Base-by-base conservation (phyloP, 2,797 vertebrate species). In the Heteromormyrus szaboi region DNA sequence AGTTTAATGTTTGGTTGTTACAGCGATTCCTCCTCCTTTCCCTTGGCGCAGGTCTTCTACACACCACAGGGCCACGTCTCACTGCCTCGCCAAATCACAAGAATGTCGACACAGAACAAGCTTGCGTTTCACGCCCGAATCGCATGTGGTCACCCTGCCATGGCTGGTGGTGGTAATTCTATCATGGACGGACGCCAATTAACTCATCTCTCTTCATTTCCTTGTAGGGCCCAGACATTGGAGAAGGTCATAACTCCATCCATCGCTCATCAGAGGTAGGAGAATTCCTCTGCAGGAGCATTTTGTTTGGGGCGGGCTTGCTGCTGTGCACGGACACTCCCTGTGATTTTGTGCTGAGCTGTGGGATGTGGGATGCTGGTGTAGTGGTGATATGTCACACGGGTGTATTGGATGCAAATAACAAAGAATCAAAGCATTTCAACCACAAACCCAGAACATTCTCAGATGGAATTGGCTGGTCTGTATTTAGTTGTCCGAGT, bases 321-420 rank as follows among this genome's bases (percentile, higher is more conserved):
- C 12, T 59, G 33, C 51, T 54, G 14, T 86, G 25, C 53, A 2
- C 25, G 12, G 9, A 50, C n/a, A 46, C 25, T 85, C 44, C 19
- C 44, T 5, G 3, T 51, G 46, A 48, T 29, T 3, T 22, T 85
- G 44, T 51, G 48, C 46, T 14, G n/a, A 85, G 81, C 25, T 29
- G 44, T 48, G n/a, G 12, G 19, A 50, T 14, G 22, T 11, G 44
- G 81, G 22, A 44, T 19, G 29, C 33, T 14, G 68, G 11, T 76
- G 4, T 93, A 93, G 91, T 93, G 91, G 95, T 91, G 94, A 95
- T 93, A 88, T 72, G 88, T 90, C 65, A 91, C 37, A 46, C 0
- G 41, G 46, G 8, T 46, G 37, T 81, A 22, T n/a, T 44, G 41
- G 41, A 81, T 81, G 41, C 76, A 46, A 81, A 81, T 90, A 89